A percentile compares a stretch with the other conserved stretches of the same genome.
These are phyloP conservation scores for Nibea coibor DNA, from an alignment of 2,113 vertebrate species.

Conservation along the genomic window DNA sequence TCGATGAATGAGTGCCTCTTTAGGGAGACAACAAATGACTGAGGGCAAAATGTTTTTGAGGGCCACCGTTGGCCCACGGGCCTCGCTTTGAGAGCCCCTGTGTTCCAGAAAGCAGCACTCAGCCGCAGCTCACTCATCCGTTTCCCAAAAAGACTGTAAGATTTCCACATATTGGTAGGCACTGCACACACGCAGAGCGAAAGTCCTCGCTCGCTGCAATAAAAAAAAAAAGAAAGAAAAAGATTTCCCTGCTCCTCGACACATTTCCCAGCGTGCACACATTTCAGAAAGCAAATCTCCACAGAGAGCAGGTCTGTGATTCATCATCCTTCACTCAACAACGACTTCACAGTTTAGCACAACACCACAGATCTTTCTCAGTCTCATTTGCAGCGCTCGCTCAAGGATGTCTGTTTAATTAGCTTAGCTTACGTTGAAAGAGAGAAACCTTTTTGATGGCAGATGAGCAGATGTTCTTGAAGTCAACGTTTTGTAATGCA, in stretches of 20 bases:
- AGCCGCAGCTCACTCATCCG: constrained; percentile 1
- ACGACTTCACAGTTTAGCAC: constrained; percentile 33
- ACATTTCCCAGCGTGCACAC: background rate
- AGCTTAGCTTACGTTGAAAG: constrained; percentile 23
- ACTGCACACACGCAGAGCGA: constrained; percentile 1
- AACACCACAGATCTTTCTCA: background rate
- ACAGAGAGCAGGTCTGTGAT: constrained; percentile 39
- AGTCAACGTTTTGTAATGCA: constrained; percentile 32
- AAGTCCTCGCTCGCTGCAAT: background rate
- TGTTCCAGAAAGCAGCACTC: background rate
- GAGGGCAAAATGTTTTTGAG: no score
- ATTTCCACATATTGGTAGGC: constrained; percentile 20
- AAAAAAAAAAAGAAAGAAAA: constrained; percentile 3
- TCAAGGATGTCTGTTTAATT: constrained; percentile 61
- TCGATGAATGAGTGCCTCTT: no score
- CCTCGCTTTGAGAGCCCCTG: no score
- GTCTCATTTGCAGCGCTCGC: constrained; percentile 26
- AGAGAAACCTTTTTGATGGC: constrained; percentile 14
- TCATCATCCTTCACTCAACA: constrained; percentile 41
- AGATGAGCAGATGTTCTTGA: constrained; percentile 48
- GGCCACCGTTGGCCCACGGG: no score
- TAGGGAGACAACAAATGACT: no score
- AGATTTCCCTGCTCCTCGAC: background rate
- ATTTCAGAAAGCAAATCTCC: constrained; percentile 25
- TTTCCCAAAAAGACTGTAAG: constrained; percentile 2